Base-by-base conservation (phyloP, 2,797 vertebrate species). In the Lophotriccus pileatus region DNA sequence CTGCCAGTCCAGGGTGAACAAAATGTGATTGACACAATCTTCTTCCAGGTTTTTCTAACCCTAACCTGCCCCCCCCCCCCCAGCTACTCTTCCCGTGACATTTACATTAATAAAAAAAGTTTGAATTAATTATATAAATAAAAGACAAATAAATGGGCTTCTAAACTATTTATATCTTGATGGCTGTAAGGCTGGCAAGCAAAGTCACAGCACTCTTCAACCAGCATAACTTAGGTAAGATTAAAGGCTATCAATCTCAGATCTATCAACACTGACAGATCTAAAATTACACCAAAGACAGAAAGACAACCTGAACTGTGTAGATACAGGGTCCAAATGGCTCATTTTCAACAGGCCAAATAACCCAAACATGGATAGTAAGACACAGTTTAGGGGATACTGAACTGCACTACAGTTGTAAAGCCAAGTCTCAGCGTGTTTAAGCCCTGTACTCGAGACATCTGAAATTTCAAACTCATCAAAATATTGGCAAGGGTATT, bases 71-170 rank as follows among this genome's bases (percentile, higher is more conserved):
- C 53, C 74, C 69, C 32, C 10, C 16, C 50, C 74, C 69, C 28
- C 43, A 66, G 36, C 37, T 43, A 59, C 50, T 47, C 59, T 81
- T 84, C 56, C 76, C 69, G 52, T 88, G 91, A 79, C 87, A 96
- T 95, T 93, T 82, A 90, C 50, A 96, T 96, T 97, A 97, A 97
- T 96, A 96, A 89, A 67, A 94, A 90, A 97, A 96, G 60, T 87
- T 34, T 4, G n/a, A 25, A 49, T 32, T 3, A 27, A 36, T 39
- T 34, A 52, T 18, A 36, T 2, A 13, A 37, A 21, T 10, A 6
- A 20, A 49, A 55, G 90, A 87, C 62, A 89, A 59, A 95, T 21
- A 94, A 77, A 69, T 11, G 3, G 8, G 20, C 8, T 92, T 63
- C 73, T 75, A 84, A 96, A 34, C 63, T 86, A 77, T 91, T 89